phyloP scores from a whole-genome alignment of 2,797 vertebrate species.

The Myripristis jacobus region DNA sequence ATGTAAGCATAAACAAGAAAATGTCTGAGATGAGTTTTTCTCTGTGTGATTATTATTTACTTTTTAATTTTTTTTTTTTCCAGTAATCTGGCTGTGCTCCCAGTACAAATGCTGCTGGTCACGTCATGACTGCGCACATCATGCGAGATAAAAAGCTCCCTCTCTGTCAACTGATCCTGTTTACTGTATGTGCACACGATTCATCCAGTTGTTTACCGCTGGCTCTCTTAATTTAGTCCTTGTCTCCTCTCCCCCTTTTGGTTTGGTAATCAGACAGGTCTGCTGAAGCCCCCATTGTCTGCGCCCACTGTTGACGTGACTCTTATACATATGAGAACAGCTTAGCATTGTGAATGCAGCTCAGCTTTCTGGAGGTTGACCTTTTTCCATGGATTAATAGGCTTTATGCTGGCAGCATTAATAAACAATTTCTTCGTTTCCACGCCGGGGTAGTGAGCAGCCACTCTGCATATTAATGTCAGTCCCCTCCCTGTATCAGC shows the following conservation, averaged over 20 bases:
- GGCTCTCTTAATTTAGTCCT: conserved; percentile 33
- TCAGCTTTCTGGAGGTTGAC: conserved; percentile 78
- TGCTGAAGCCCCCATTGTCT: conserved; percentile 63
- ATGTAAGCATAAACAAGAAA: not conserved
- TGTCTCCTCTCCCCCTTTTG: conserved; percentile 59
- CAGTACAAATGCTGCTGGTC: not conserved
- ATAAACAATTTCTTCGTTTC: conserved; percentile 82
- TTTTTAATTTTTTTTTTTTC: conserved; percentile 3
- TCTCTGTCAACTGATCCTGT: not conserved
- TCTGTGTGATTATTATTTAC: not conserved
- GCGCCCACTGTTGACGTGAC: conserved; percentile 71
- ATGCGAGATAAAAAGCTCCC: not conserved
- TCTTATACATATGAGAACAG: conserved; percentile 71
- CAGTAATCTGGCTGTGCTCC: not conserved
- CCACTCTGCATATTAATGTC: conserved; percentile 75
- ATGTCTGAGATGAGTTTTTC: not conserved
- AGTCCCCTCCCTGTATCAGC: not conserved
- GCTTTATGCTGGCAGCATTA: conserved; percentile 80
- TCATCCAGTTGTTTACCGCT: conserved; percentile 57
- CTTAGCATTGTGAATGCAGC: conserved; percentile 68
- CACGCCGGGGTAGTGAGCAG: conserved; percentile 61
- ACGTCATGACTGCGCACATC: conserved; percentile 3
- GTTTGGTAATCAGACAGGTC: conserved; percentile 72
- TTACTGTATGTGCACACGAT: not conserved
- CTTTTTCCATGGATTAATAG: conserved; percentile 83